Evolutionary conservation across 2,113 vertebrate species (phyloP), one percentile per base, ranked within the genome.

Genomic region (Megaceryle torquata): DNA sequence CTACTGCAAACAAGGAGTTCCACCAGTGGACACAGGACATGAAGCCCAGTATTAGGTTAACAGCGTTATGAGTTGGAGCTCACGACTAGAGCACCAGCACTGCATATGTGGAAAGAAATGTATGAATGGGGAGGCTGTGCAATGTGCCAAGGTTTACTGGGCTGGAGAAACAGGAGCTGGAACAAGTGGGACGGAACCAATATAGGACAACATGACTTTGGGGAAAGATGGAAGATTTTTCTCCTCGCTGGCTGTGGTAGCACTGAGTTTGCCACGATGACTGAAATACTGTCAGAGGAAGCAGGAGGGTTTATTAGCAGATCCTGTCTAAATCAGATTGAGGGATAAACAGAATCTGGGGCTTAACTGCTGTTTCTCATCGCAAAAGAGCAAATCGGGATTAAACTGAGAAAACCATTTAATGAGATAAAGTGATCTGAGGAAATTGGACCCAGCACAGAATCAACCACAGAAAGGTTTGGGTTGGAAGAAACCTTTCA

Each of bases 311-410:
- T 96, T 67, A 93, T 93, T 95, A 89, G 76, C 92, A 53, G 86
- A 59, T 59, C 80, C 37, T 53, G 24, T 21, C 82, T 59, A 46
- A 90, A 95, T 92, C 77, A 83, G 71, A 86, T 93, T 90, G 88
- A 83, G 88, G 94, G 88, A 94, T 94, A 72, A 96, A 37, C 3
- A 18, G 26, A 48, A 90, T 76, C 88, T 22, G 82, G 79, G 79
- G 82, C 8, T 96, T 91, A 86, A 35, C 88, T 69, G 75, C 41
- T 5, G 11, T 28, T 88, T 57, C 56, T 7, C 2, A 59, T 59
- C 65, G 6, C 8, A 70, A 61, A 88, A 39, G 57, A 79, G 75
- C 33, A 91, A 65, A 82, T 35, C 37, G 1, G 86, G 85, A 94
- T 95, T 94, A 93, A 86, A 74, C 2, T 1, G 1, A 63, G 63